Conservation (phyloP, 1,140 invertebrate species). For the Sycobia sp. region DNA sequence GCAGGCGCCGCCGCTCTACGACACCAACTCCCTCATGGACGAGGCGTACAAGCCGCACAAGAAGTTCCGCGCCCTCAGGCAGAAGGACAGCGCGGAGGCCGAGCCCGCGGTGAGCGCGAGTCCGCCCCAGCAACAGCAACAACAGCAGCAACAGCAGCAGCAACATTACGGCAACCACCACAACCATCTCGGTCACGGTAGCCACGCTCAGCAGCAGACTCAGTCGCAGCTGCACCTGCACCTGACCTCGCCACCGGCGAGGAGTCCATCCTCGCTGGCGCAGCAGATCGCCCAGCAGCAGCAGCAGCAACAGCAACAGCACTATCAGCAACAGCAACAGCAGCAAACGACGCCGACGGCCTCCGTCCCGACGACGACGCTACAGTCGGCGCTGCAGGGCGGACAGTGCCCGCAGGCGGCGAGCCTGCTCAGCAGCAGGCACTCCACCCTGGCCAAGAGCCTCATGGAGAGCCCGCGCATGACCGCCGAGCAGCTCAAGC, state of each 20-base stretch:
- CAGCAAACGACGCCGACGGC: conserved; percentile 40
- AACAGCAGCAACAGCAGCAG: conserved; percentile 44
- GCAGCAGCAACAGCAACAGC: conserved; percentile 49
- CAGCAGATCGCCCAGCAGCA: conserved; percentile 33
- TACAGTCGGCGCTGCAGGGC: conserved; percentile 52
- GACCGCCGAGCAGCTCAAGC: conserved; percentile 86
- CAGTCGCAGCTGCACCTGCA: conserved; percentile 59
- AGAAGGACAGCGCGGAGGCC: conserved; percentile 78
- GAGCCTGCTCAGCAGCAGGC: conserved; percentile 74
- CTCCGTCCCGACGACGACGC: not conserved
- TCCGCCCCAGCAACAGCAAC: conserved; percentile 28
- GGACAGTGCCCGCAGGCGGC: conserved; percentile 54
- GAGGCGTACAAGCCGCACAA: conserved; percentile 94
- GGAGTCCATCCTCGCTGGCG: conserved; percentile 24
- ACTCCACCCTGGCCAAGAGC: conserved; percentile 84
- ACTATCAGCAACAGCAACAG: conserved; percentile 59
- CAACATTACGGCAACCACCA: conserved; percentile 54
- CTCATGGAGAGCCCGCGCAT: conserved; percentile 86
- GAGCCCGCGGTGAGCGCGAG: conserved; percentile 64
- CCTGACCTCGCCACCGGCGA: conserved; percentile 49
- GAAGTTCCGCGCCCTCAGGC: conserved; percentile 84
- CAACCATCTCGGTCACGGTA: conserved; percentile 56
- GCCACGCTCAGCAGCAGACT: conserved; percentile 44
- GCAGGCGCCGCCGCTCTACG: conserved; percentile 87
- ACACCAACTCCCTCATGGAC: conserved; percentile 88